Conservation (phyloP, 1,140 invertebrate species). For the Drosophila nannoptera region DNA sequence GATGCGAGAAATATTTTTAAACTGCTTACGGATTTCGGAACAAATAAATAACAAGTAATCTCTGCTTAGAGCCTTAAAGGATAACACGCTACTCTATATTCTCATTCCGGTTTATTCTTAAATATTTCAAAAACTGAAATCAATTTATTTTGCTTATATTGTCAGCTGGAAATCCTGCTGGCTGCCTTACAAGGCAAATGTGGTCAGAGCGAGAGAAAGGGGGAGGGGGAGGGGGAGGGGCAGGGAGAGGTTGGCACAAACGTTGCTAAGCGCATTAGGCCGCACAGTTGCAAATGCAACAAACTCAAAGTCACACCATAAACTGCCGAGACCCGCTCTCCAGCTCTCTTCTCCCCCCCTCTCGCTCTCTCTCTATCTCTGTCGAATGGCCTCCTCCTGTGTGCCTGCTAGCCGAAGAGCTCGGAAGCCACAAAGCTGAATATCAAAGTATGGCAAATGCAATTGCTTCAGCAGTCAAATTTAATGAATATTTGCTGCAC, state of each 20-base stretch:
- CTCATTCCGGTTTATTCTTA: neutral
- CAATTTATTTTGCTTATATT: slow-evolving; percentile 21
- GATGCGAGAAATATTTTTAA: neutral
- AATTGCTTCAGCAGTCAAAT: slow-evolving; percentile 46
- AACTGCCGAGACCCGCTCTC: slow-evolving; percentile 18
- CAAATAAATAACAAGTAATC: slow-evolving; percentile 7
- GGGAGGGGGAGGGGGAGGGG: no score
- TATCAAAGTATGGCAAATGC: slow-evolving; percentile 35
- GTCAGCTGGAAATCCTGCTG: slow-evolving; percentile 19
- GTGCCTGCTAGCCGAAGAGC: neutral
- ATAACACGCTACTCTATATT: neutral
- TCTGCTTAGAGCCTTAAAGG: neutral
- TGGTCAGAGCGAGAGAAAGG: neutral
- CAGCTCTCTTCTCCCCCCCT: neutral
- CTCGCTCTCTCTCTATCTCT: neutral
- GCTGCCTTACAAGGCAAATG: slow-evolving; percentile 5
- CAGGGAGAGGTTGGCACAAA: slow-evolving; percentile 10
- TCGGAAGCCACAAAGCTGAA: slow-evolving; percentile 33
- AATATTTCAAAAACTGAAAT: neutral
- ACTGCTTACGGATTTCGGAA: neutral
- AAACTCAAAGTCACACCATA: slow-evolving; percentile 45
- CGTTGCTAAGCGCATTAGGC: slow-evolving; percentile 41
- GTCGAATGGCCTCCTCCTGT: neutral
- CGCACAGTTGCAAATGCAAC: slow-evolving; percentile 32
- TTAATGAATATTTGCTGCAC: slow-evolving; percentile 48